These are phyloP conservation scores for Tineola bisselliella DNA, from an alignment of 2,888 invertebrate genomes.

Conservation along the genomic window DNA sequence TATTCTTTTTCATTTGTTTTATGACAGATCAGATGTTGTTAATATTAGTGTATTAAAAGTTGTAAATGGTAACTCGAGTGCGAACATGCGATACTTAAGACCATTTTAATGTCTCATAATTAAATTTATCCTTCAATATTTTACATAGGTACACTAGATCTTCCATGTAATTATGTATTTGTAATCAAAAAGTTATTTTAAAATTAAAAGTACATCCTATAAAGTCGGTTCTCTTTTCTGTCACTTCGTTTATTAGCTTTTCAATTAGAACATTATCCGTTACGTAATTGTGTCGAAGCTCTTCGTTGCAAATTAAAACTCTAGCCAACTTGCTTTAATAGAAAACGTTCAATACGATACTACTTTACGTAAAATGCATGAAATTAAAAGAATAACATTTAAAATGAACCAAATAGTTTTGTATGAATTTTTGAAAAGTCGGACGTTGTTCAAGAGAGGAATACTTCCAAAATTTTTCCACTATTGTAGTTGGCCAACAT, in stretches of 20 bases:
- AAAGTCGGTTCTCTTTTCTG: slow-evolving; percentile 15
- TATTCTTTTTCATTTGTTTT: no score
- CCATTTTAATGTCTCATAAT: no score
- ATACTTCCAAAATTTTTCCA: background rate
- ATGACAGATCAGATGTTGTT: no score
- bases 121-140: no score
- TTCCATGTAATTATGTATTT: no score
- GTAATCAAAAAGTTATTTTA: no score
- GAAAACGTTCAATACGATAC: no score
- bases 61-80: no score
- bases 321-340: background rate
- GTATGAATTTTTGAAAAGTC: background rate
- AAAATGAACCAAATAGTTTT: background rate
- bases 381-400: background rate
- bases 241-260: slow-evolving; percentile 45
- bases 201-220: background rate
- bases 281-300: background rate
- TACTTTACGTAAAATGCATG: background rate
- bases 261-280: slow-evolving; percentile 30
- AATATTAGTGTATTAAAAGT: no score
- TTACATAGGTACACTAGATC: no score
- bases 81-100: no score
- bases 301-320: background rate
- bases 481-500: slow-evolving; percentile 21
- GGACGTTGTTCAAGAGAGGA: background rate